Conservation (phyloP, 2,888 invertebrate genomes). For the Cheilosia vernalis region DNA sequence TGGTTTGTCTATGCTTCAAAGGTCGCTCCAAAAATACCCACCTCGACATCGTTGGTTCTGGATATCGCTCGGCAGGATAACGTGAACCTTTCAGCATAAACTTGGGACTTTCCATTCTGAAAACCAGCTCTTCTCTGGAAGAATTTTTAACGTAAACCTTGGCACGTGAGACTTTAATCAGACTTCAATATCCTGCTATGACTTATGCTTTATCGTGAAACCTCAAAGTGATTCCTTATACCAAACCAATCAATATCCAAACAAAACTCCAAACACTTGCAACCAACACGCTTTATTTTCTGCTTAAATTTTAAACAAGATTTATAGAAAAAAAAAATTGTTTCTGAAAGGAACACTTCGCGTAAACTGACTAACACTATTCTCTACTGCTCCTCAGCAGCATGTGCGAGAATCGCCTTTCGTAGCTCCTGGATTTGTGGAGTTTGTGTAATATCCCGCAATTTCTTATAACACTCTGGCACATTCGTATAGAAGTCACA, state of each 20-base stretch:
- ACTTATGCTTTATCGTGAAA: not conserved
- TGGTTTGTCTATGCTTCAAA: no score
- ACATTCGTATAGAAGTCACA: slow-evolving; percentile 86
- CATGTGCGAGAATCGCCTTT: slow-evolving; percentile 33
- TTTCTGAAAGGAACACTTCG: slow-evolving; percentile 32
- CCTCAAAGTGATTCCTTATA: no score
- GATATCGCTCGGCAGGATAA: no score
- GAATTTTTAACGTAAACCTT: no score
- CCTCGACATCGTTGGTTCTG: no score
- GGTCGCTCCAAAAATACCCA: no score
- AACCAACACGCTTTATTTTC: slow-evolving; percentile 46
- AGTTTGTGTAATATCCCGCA: slow-evolving; percentile 77
- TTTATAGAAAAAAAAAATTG: not conserved
- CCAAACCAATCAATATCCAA: not conserved
- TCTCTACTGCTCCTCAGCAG: not conserved
- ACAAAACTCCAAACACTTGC: slow-evolving; percentile 2
- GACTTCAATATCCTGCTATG: not conserved
- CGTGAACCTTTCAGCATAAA: no score
- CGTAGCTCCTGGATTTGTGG: slow-evolving; percentile 40
- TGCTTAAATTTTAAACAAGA: slow-evolving; percentile 13
- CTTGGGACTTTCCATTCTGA: no score
- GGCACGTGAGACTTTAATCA: no score
- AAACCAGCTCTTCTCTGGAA: no score
- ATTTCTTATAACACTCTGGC: slow-evolving; percentile 81
- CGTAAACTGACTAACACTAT: not conserved